A percentile compares a stretch with the other conserved stretches of the same genome.
phyloP scores from a whole-genome alignment of 2,113 vertebrate genomes.

The Bubo scandiacus region DNA sequence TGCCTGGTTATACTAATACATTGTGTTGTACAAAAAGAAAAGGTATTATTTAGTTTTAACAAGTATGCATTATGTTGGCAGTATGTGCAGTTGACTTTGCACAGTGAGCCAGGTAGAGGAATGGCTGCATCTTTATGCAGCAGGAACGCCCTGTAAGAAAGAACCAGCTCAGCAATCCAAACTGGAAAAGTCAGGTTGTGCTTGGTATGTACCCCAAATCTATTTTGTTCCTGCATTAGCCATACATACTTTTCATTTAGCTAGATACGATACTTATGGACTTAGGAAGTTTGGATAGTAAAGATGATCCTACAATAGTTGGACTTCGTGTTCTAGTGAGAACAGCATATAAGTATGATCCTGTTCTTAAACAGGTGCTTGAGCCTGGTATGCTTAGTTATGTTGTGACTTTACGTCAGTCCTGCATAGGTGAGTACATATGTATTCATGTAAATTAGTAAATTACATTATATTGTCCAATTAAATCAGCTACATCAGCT shows the following conservation, averaged over 20 bases:
- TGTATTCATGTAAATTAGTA: background rate
- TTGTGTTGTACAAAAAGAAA: background rate
- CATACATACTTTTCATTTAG: background rate
- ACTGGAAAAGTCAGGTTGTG: background rate
- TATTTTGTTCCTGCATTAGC: background rate
- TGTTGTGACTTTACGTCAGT: background rate
- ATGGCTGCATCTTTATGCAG: background rate
- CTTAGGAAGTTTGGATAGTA: background rate
- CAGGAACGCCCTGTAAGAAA: background rate
- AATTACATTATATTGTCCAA: background rate
- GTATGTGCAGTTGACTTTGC: background rate
- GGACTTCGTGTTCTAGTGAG: background rate
- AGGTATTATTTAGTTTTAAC: background rate
- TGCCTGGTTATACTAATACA: background rate
- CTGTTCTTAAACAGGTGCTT: background rate
- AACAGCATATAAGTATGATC: fast-evolving
- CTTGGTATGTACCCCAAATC: background rate
- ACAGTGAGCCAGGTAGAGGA: background rate
- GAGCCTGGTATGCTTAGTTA: background rate
- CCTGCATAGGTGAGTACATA: background rate
- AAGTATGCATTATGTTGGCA: background rate
- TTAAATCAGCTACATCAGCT: background rate
- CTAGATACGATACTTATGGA: fast-evolving
- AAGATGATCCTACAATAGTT: background rate
- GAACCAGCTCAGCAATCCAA: background rate